These are phyloP conservation scores for Tethea ocularis DNA, from an alignment of 2,888 invertebrate species.

Conservation along the genomic window DNA sequence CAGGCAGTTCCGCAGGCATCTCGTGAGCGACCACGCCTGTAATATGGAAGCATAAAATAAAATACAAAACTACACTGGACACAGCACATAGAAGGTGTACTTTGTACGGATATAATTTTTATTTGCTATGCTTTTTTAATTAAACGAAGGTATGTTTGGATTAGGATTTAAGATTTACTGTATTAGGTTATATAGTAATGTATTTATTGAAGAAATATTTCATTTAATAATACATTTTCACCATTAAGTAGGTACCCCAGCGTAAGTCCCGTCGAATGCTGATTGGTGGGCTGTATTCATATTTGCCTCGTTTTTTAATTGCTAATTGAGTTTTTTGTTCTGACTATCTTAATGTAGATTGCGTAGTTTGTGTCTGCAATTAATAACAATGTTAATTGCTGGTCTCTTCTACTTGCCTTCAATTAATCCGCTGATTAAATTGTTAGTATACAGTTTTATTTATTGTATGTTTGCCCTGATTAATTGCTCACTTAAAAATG, in stretches of 20 bases:
- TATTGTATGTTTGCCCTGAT: background rate
- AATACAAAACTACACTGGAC: constrained; percentile 26
- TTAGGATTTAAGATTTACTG: too few species aligned
- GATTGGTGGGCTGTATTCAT: too few species aligned
- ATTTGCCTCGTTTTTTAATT: background rate
- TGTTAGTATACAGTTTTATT: background rate
- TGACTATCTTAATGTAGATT: background rate
- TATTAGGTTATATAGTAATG: too few species aligned
- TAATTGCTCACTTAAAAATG: background rate
- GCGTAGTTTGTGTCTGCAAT: background rate
- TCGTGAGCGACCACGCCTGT: constrained; percentile 70
- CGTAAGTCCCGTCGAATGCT: too few species aligned
- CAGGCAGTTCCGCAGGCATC: constrained; percentile 45
- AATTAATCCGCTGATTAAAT: background rate
- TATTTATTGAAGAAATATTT: too few species aligned
- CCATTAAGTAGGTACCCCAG: too few species aligned
- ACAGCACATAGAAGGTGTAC: background rate
- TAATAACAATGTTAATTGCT: background rate
- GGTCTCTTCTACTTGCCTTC: background rate
- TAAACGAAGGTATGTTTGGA: too few species aligned
- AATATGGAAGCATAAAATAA: constrained; percentile 41
- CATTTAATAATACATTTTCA: too few species aligned
- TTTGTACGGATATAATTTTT: background rate
- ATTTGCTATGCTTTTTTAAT: background rate
- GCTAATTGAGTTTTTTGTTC: background rate